A percentile compares a stretch with the other conserved stretches of the same genome.
Conservation (phyloP, 2,888 invertebrate species). For the Argyresthia goedartella region DNA sequence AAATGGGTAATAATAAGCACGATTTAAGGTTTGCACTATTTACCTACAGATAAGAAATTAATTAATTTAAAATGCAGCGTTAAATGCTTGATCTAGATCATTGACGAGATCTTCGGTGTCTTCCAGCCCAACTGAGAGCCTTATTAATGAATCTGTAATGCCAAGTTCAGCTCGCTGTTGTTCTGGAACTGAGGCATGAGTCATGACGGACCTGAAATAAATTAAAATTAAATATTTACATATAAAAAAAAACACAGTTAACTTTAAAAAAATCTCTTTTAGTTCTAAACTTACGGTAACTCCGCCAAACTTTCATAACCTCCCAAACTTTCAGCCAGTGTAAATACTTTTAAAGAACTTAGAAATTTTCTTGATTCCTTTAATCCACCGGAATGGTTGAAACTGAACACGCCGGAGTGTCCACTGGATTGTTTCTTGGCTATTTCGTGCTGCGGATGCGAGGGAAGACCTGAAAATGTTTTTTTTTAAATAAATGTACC, state of each 20-base stretch:
- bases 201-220: slow-evolving; percentile 85
- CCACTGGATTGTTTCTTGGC: slow-evolving; percentile 86
- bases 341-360: slow-evolving; percentile 82
- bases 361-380: slow-evolving; percentile 82
- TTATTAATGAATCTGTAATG: slow-evolving; percentile 86
- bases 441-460: slow-evolving; percentile 88
- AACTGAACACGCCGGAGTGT: slow-evolving; percentile 93
- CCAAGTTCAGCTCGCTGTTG: slow-evolving; percentile 79
- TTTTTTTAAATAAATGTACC: not conserved
- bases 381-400: slow-evolving; percentile 85
- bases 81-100: slow-evolving; percentile 88
- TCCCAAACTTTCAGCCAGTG: slow-evolving; percentile 93
- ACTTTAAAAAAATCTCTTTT: slow-evolving; percentile 24
- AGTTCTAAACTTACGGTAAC: slow-evolving; percentile 84
- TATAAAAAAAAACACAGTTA: not conserved
- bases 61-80: slow-evolving; percentile 41
- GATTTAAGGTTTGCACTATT: no score
- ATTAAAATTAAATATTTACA: not conserved
- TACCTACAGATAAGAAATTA: no score
- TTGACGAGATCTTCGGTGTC: slow-evolving; percentile 85
- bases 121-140: slow-evolving; percentile 93
- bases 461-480: slow-evolving; percentile 74
- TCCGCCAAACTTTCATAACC: slow-evolving; percentile 96
- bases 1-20: no score
- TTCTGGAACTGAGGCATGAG: slow-evolving; percentile 91